Conservation (phyloP, 2,113 vertebrate species). For the Coregonus clupeaformis region DNA sequence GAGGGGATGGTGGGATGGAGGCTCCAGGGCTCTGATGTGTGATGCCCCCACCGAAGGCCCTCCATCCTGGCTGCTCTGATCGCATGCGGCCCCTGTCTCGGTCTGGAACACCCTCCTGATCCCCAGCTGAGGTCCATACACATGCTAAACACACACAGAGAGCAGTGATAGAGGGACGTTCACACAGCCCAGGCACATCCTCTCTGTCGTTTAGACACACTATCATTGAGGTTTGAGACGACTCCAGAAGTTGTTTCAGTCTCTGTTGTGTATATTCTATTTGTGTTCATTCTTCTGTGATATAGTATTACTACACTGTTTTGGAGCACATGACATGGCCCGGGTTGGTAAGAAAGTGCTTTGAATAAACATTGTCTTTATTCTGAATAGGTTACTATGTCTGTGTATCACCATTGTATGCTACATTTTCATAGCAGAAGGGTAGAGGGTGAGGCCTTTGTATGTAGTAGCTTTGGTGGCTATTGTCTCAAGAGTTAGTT, state of each 20-base stretch:
- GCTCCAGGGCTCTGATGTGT: not conserved
- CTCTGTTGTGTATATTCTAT: not conserved
- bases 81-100: not conserved
- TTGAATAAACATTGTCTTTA: too few species aligned
- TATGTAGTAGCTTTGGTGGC: not conserved
- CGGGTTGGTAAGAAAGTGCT: too few species aligned
- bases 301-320: too few species aligned
- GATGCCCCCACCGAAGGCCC: conserved; percentile 9
- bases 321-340: too few species aligned
- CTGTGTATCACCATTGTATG: not conserved
- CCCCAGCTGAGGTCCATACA: conserved; percentile 26
- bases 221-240: not conserved
- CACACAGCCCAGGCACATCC: conserved; percentile 18
- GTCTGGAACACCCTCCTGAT: conserved; percentile 6
- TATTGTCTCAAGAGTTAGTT: not conserved
- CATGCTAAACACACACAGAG: conserved; percentile 37
- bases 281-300: too few species aligned
- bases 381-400: not conserved
- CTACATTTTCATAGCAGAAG: not conserved
- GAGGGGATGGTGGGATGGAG: not conserved
- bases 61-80: conserved; percentile 18
- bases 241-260: not conserved
- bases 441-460: not conserved
- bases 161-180: conserved; percentile 1
- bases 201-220: conserved; percentile 2